Evolutionary conservation across 2,797 vertebrate species (phyloP).

Genomic region (Gymnocypris eckloni): DNA sequence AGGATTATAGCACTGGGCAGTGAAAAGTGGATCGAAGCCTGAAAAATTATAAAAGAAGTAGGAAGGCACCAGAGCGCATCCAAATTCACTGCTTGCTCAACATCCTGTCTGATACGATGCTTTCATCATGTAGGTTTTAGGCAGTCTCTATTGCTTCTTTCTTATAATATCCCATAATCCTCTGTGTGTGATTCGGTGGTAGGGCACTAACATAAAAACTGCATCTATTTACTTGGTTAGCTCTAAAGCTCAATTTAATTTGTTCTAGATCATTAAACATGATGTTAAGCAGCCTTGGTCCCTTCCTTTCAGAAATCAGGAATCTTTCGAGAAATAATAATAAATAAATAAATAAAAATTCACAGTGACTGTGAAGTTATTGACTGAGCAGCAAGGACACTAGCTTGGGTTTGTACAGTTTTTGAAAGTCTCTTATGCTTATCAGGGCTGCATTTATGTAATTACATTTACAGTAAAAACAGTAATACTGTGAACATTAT

Average conservation of each 20-base stretch:
- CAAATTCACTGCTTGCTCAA: not conserved
- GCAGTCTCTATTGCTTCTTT: not conserved
- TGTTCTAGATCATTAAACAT: slow-evolving; percentile 16
- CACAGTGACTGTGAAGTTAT: not conserved
- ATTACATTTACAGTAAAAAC: not conserved
- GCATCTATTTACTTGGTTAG: not conserved
- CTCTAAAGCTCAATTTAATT: not conserved
- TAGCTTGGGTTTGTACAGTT: not conserved
- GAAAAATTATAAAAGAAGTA: not conserved
- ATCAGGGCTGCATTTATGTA: not conserved
- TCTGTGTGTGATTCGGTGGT: not conserved
- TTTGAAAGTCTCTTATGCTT: not conserved
- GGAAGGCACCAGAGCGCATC: not conserved
- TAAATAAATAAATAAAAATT: not conserved
- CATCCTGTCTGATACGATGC: not conserved
- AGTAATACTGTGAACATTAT: not conserved
- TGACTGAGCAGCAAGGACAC: not conserved
- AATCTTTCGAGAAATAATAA: not conserved
- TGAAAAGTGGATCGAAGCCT: not conserved
- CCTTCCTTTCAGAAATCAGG: not conserved
- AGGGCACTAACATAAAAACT: not conserved
- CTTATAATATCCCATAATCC: not conserved
- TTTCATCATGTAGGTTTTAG: not conserved
- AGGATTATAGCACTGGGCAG: not conserved
- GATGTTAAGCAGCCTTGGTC: slow-evolving; percentile 1